phyloP scores from a whole-genome alignment of 35 echinoderm and acorn worm species.

The Diadema setosum region DNA sequence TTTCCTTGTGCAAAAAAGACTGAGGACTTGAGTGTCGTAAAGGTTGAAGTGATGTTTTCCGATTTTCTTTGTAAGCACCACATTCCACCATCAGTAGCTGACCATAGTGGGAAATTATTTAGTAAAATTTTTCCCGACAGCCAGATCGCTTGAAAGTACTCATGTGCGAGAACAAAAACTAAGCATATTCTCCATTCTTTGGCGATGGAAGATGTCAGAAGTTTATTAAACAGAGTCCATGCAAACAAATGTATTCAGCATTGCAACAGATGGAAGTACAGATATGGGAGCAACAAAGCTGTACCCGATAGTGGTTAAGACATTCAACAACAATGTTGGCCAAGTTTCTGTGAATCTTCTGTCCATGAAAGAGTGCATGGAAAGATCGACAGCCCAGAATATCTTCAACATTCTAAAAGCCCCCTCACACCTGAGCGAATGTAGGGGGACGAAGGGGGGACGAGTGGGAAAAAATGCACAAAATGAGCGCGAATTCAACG shows the following conservation, averaged over 20 bases:
- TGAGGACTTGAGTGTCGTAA: neutral
- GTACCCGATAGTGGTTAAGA: slow-evolving; percentile 45
- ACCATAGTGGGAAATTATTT: slow-evolving; percentile 10
- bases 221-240: neutral
- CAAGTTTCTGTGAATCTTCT: neutral
- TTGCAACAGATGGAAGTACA: slow-evolving; percentile 62
- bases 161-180: slow-evolving; percentile 55
- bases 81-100: slow-evolving; percentile 8
- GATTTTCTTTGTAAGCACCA: slow-evolving; percentile 2
- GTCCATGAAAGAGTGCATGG: slow-evolving; percentile 15
- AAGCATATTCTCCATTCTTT: slow-evolving; percentile 9
- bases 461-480: too few species aligned
- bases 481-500: too few species aligned
- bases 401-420: slow-evolving; percentile 29
- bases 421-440: too few species aligned
- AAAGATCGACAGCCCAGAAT: slow-evolving; percentile 26
- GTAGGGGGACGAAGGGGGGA: too few species aligned
- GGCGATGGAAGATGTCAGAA: slow-evolving; percentile 13
- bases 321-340: slow-evolving; percentile 10
- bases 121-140: neutral
- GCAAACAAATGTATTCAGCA: slow-evolving; percentile 11
- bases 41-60: slow-evolving; percentile 18
- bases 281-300: slow-evolving; percentile 13
- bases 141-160: slow-evolving; percentile 34
- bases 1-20: neutral